Base-by-base conservation (phyloP, 1,140 invertebrate genomes). In the Elysia chlorotica region DNA sequence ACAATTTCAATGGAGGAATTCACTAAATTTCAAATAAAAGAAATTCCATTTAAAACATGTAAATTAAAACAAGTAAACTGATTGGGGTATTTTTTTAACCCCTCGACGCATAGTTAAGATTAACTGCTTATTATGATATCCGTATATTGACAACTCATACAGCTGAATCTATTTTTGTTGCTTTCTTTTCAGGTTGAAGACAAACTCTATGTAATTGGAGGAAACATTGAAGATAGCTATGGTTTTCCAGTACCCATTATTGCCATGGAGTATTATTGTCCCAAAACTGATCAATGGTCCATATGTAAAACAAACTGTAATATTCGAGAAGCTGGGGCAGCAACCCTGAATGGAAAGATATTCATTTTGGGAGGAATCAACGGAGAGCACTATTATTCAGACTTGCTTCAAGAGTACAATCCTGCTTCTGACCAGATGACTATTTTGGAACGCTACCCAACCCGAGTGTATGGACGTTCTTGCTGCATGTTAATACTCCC, bases 301-400 rank as follows among this genome's bases (percentile, higher is more conserved):
- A 41, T 81, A 1, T 83, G 82, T 77, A 73, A 81, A 59, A 79
- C 75, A 21, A 79, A 74, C 5, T 71, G 85, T 28, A 85, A 83
- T 65, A 85, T 87, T 61, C 79, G 83, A 3, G 84, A 85, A 69
- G 83, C 85, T 30, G 85, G 85, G 4, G 77, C 83, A 19, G 82
- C 80, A 68, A 79, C 82, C 14, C 33, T 83, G 23, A 80, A 85
- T 38, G 73, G 82, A 56, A 81, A 79, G 35, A 81, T 87, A 25
- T 86, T 83, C 72, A 81, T 86, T 65, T 82, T 83, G 31, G 85
- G 85, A 17, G 85, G 85, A 17, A 83, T 86, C 35, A 85, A 84
- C 68, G 82, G 83, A 41, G 82, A 85, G 56, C 83, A 85, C 61
- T 83, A 84, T 63, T 82, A 80, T 35, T 85, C 83, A 5, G 81